Base-by-base conservation (phyloP, 2,797 vertebrate genomes). In the Saxicola maurus region DNA sequence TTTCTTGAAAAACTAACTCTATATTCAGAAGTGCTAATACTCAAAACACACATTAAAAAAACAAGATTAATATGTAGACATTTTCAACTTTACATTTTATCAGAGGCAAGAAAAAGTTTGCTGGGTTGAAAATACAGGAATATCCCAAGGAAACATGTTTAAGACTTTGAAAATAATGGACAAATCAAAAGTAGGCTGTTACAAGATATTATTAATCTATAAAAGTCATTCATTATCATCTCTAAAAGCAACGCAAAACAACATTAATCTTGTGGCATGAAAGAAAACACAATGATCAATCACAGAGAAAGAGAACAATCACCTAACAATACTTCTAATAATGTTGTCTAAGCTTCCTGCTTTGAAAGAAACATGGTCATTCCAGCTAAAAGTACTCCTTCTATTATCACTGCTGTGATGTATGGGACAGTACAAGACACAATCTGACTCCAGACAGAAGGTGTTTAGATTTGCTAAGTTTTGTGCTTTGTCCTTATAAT, bases 221-320 rank as follows among this genome's bases (percentile, higher is more conserved):
- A 94, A 81, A 91, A 95, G 86, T 45, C 81, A 92, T 93, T 76
- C 81, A 87, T 95, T 93, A 94, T 86, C 90, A 94, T 73, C 85
- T 94, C 71, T 91, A 94, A 94, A 91, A 96, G 74, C 75, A 94
- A 94, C 15, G 1, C 90, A 94, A 89, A 95, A 93, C 91, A 95
- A 93, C 84, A 95, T 96, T 95, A 96, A 96, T 96, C 95, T 97
- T 96, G 64, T 92, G 81, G 69, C 94, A 72, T 95, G 94, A 95
- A 96, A 94, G 83, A 91, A 96, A 96, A 95, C 93, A 94, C 75
- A 94, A 94, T 40, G 89, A 95, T 97, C 94, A 96, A 95, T 96
- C 95, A 97, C 3, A 89, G 71, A 94, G 94, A 96, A 96, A 94
- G 71, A 94, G 89, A 94, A 89, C 6, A 37, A 93, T 93, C 88